phyloP scores from a whole-genome alignment of 2,113 vertebrate genomes.

The Chloropsis hardwickii region DNA sequence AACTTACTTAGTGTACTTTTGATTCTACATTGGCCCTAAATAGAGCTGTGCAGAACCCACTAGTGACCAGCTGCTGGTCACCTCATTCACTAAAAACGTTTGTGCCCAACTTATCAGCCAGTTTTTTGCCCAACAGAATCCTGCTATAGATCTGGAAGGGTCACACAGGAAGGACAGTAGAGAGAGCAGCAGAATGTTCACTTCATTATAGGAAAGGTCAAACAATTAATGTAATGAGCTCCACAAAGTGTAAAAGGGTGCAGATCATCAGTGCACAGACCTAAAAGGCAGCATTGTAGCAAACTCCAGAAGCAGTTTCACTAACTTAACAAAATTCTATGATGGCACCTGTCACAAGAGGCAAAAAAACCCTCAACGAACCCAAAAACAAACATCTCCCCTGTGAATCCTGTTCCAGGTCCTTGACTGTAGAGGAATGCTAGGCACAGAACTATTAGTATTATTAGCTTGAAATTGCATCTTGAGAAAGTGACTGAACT shows the following conservation, averaged over 20 bases:
- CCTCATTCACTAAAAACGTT: background rate
- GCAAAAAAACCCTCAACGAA: background rate
- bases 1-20: background rate
- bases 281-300: background rate
- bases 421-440: background rate
- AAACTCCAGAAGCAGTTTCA: background rate
- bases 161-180: background rate
- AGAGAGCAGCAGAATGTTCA: background rate
- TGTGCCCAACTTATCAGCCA: background rate
- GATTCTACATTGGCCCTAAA: fast-evolving
- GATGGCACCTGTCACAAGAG: background rate
- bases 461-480: background rate
- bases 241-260: background rate
- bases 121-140: background rate
- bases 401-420: background rate
- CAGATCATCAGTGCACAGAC: background rate
- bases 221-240: background rate
- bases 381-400: background rate
- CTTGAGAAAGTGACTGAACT: constrained; percentile 22
- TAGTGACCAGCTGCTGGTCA: fast-evolving
- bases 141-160: background rate
- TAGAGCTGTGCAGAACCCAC: fast-evolving
- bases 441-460: background rate
- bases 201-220: constrained; percentile 3
- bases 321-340: background rate